Evolutionary conservation across 1,140 invertebrate species (phyloP).

Genomic region (Calephelis nemesis): DNA sequence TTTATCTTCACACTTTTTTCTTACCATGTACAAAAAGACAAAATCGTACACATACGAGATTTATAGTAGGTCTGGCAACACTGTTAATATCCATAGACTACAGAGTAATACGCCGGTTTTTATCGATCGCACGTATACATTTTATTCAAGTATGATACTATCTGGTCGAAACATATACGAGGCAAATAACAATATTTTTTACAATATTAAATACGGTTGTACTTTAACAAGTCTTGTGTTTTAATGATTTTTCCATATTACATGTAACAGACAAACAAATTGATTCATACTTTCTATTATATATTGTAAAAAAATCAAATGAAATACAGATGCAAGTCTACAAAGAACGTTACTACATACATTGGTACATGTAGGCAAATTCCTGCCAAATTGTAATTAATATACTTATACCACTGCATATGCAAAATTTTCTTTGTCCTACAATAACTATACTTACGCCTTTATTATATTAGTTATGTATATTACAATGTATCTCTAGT

Average conservation of each 20-base stretch:
- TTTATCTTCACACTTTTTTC: too few species aligned
- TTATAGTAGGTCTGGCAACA: too few species aligned
- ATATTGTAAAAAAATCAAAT: not conserved
- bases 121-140: too few species aligned
- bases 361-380: not conserved
- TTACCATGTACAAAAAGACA: too few species aligned
- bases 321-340: not conserved
- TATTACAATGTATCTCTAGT: constrained; percentile 71
- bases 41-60: too few species aligned
- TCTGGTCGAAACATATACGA: too few species aligned
- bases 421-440: not conserved
- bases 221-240: not conserved
- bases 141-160: too few species aligned
- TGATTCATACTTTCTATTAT: not conserved
- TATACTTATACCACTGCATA: not conserved
- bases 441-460: constrained; percentile 16
- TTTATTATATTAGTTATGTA: constrained; percentile 56
- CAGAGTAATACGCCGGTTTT: too few species aligned
- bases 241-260: not conserved
- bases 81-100: too few species aligned
- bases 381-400: not conserved
- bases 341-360: not conserved
- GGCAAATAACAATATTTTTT: too few species aligned
- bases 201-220: too few species aligned
- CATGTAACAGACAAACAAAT: not conserved